Conservation (phyloP, 2,888 invertebrate genomes). For the Tetragnatha montana region DNA sequence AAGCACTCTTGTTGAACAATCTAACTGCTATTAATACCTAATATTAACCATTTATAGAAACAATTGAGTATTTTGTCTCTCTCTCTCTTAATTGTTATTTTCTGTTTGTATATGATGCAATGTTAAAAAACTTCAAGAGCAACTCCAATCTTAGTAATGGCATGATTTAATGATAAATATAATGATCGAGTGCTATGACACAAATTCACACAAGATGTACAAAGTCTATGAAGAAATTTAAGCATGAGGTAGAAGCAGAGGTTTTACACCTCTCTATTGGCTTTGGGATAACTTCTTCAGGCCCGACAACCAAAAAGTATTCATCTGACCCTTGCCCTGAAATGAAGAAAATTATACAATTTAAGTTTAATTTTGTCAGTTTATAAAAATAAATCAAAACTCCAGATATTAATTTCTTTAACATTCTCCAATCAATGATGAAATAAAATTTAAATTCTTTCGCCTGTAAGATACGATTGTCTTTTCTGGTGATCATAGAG, state of each 20-base stretch:
- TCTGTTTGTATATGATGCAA: no score
- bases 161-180: slow-evolving; percentile 39
- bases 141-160: not conserved
- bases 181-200: not conserved
- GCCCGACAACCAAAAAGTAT: slow-evolving; percentile 84
- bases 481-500: no score
- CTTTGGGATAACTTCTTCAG: slow-evolving; percentile 50
- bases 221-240: not conserved
- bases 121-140: not conserved
- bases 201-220: not conserved
- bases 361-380: not conserved
- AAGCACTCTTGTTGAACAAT: no score
- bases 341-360: slow-evolving; percentile 41
- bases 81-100: no score
- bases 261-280: not conserved
- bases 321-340: slow-evolving; percentile 92
- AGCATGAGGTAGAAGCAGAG: slow-evolving; percentile 34
- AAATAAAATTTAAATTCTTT: no score
- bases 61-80: no score
- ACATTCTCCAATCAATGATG: no score
- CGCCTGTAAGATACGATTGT: no score
- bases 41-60: no score
- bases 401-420: not conserved
- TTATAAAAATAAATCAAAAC: not conserved
- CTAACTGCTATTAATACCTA: no score